Evolutionary conservation across 2,797 vertebrate genomes (phyloP), one percentile per base, ranked within the genome.

Genomic region (Enteromius thamalakanensis): DNA sequence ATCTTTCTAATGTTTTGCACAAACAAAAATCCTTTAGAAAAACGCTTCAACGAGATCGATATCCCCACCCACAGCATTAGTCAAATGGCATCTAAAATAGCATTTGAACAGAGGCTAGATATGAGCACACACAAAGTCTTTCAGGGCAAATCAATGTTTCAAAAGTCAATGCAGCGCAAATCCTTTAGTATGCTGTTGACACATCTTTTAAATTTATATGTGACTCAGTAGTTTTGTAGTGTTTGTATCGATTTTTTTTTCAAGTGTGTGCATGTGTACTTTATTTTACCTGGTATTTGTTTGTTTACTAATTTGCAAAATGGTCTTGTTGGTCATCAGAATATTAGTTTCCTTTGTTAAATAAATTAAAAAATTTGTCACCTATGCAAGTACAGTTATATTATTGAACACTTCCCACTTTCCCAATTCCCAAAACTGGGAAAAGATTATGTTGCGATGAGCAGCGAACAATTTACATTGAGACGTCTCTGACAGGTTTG

Each of bases 401-500:
- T 58, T 37, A 75, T 55, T 37, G 2, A 40, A 58, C 12, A 23
- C 32, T n/a, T 58, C 32, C 12, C 40, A 53, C 34, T 34, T 32
- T 37, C 32, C 2, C 10, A 72, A 1, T 53, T 74, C 3, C 19
- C 51, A 12, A 58, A n/a, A 58, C 7, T 51, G 15, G 4, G 17
- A 14, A 67, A 34, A 21, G 8, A 72, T 12, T 0, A 6, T 42
- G 45, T 80, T 74, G 69, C 7, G 45, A 58, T 69, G 77, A 83
- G 37, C 62, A 34, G 14, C 32, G n/a, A 49, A 70, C 9, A 26
- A 49, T 83, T 76, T 84, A 72, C 62, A 64, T 26, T 42, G 34
- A 55, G 60, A 74, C 45, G 23, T 79, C 23, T 23, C 76, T 79
- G 82, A 65, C 55, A 23, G 76, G 82, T 72, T 79, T 84, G 75